A percentile compares a stretch with the other conserved stretches of the same genome.
These are phyloP conservation scores for Drosophila anceps DNA, from an alignment of 2,888 invertebrate species.

Conservation along the genomic window DNA sequence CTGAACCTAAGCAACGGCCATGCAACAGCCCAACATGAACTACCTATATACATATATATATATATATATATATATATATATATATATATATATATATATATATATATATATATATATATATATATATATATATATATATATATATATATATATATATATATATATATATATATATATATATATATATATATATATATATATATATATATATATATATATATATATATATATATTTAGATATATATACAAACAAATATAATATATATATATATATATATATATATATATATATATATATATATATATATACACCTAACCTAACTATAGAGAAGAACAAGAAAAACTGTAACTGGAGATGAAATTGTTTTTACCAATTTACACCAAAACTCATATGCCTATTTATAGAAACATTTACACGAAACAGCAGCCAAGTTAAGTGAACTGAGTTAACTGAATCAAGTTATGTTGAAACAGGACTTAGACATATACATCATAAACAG, in stretches of 20 bases:
- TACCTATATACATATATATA: slow-evolving; percentile 1
- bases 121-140: not conserved
- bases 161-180: slow-evolving; percentile 1
- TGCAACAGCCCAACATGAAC: slow-evolving; percentile 18
- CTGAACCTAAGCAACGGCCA: slow-evolving; percentile 19
- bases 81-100: not conserved
- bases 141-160: not conserved
- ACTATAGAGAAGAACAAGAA: not conserved
- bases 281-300: not conserved
- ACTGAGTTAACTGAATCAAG: slow-evolving; percentile 17
- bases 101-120: not conserved
- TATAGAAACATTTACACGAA: slow-evolving; percentile 15
- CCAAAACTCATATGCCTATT: slow-evolving; percentile 32
- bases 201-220: not conserved
- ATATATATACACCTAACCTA: not conserved
- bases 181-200: not conserved
- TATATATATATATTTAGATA: not conserved
- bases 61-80: not conserved
- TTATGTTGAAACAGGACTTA: slow-evolving; percentile 5
- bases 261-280: not conserved
- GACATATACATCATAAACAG: not conserved
- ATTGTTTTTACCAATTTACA: slow-evolving; percentile 32
- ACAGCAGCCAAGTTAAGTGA: slow-evolving; percentile 39
- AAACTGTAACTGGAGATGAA: slow-evolving; percentile 25
- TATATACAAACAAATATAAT: not conserved